Base-by-base conservation (phyloP, 2,888 invertebrate species). In the Tortrix viridana region DNA sequence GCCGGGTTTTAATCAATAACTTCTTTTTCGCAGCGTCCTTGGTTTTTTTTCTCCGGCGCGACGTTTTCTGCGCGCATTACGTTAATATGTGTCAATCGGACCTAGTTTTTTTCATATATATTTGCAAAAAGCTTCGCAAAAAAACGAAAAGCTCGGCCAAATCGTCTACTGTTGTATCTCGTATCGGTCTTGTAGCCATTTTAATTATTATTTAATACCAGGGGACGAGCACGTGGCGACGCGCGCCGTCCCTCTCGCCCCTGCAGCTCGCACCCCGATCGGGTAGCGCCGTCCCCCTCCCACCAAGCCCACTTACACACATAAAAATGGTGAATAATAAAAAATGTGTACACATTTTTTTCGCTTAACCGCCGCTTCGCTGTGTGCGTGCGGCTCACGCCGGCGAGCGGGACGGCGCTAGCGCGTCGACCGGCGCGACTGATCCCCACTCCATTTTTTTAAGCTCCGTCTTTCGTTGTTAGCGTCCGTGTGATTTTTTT, bases 261-360 rank as follows among this genome's bases (percentile, higher is more conserved):
- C 18, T 50, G 61, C 18, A 67, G 67, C 67, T 60, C 66, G 63
- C 70, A 66, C 44, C 70, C 78, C 73, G 76, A 75, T 75, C 77
- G 79, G 67, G 71, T 71, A 72, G 69, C 68, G 65, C 73, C 74
- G 63, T 89, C 89, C 70, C 82, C 52, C 76, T 92, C 81, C 72
- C 91, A 77, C 92, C 76, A 74, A 85, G 86, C 91, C 89, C 89
- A 92, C 92, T 92, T 92, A 91, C 92, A 92, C 92, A 92, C 87
- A 92, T 92, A 92, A 92, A 92, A 92, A 91, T 92, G 81, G 88
- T 89, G 91, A 92, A 91, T 92, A 91, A 92, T 91, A 92, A 92
- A 92, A 92, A 92, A 92, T 92, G 92, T 92, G 87, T 91, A 89
- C 90, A 91, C 91, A 92, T 92, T 92, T 92, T 92, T 92, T 92